Base-by-base conservation (phyloP, 1,140 invertebrate species). In the Teleopsis dalmanni region DNA sequence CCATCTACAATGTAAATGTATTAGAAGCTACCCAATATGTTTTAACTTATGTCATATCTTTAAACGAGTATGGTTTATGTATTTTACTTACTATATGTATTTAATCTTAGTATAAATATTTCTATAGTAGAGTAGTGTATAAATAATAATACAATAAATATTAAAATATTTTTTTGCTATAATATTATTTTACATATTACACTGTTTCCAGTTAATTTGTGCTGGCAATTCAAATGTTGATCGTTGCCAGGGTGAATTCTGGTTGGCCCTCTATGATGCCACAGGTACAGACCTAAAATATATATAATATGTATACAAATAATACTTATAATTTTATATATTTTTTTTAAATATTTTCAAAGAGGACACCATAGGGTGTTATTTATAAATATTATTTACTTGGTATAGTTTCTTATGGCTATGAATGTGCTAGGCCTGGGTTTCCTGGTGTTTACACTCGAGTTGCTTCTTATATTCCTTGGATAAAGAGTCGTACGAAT, bases 211-310 rank as follows among this genome's bases (percentile, higher is more conserved):
- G 66, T 50, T 69, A 14, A 59, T 70, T 25, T 70, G 67, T 44
- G 67, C 67, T 6, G 67, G 67, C 27, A 65, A 57, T 50, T 62
- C 61, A 1, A 82, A 81, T 19, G 84, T 84, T 58, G 90, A 92
- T 62, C 81, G 88, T 22, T 93, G 89, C 62, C 83, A 88, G 76
- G 88, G 88, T 35, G 88, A 92, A n/a, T 72, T 91, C 87, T 44
- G 88, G 88, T 16, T 89, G 89, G 40, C 66, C 66, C 37, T 62
- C 91, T 8, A 88, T 91, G 84, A 65, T 73, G 52, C 75, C 74
- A 9, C 57, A 67, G 61, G 64, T 67, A 47, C 36, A 26, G 25
- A n/a, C 29, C 5, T 27, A 13, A 14, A 6, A 11, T 19, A 14
- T 29, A 18, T 14, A 36, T 9, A 9, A n/a, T 36, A 8, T 37